Base-by-base conservation (phyloP, 2,888 invertebrate species). In the Cephus runcator region DNA sequence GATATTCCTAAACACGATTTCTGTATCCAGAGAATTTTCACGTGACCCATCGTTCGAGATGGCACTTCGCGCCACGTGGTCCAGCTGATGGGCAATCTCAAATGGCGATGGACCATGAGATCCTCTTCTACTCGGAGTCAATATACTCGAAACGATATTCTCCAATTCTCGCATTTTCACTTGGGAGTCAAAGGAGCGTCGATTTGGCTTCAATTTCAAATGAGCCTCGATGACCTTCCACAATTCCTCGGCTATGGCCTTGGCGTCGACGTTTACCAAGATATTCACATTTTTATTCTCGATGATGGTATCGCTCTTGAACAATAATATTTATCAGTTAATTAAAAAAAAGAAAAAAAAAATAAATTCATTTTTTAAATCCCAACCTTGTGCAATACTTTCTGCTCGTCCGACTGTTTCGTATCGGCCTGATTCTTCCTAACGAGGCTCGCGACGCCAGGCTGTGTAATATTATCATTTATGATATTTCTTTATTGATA, bases 271-370 rank as follows among this genome's bases (percentile, higher is more conserved):
- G 76, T 86, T 86, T 23, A 87, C 82, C 33, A 87, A 81, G 56
- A 87, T 79, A 56, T 87, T 87, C 9, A 86, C 82, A 40, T 87
- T 87, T 77, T 85, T 85, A 71, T 86, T 87, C 12, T 83, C 76
- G 6, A 85, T 82, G 11, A 84, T 31, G 23, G 82, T 79, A 15
- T 79, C 76, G 15, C 68, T 34, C 82, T 85, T 56, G 9, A 56
- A 56, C 1, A 23, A 56, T 56, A 2, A 56, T 9, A 56, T 2
- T 56, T 9, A 9, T 23, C 23, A 2, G 23, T 56, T 9, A 23
- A 23, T 56, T 56, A 23, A 9, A 15, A 4, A 40, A 40, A 4
- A 40, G 23, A 6, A 1, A 40, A 4, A 4, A 23, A 56, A 23
- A 9, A 56, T n/a, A 9, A 23, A 56, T 56, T 9, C 0, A 23